phyloP scores from a whole-genome alignment of 2,888 invertebrate species.

The Chaetogeoica ovagalla region DNA sequence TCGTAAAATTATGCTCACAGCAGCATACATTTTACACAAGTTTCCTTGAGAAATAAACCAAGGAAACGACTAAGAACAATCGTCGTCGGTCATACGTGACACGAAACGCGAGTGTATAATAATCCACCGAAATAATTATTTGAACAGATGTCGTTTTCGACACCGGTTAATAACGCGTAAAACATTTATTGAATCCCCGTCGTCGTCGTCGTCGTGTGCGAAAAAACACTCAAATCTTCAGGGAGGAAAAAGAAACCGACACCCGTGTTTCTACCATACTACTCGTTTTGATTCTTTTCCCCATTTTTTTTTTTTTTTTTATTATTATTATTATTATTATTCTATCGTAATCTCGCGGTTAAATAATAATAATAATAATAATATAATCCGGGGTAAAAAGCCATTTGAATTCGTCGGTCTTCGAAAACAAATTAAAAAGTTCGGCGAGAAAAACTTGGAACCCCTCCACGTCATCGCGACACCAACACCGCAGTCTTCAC shows the following conservation, averaged over 20 bases:
- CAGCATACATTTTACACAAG: no score
- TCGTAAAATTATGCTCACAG: no score
- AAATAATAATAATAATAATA: constrained; percentile 16
- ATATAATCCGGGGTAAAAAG: constrained; percentile 32
- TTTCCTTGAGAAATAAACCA: no score
- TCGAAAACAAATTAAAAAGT: constrained; percentile 52
- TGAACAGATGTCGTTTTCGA: not conserved
- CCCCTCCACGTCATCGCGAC: not conserved
- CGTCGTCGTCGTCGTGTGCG: not conserved
- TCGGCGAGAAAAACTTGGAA: constrained; percentile 33
- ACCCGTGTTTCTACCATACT: constrained; percentile 14
- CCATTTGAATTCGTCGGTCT: constrained; percentile 40
- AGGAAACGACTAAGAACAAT: no score
- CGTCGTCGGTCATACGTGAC: no score
- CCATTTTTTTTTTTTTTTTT: not conserved
- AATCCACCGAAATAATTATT: no score
- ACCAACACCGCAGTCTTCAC: not conserved
- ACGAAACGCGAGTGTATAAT: no score
- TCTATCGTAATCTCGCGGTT: constrained; percentile 19
- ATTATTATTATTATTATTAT: no score
- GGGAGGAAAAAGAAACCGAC: no score
- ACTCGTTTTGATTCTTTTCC: not conserved
- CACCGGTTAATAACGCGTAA: no score
- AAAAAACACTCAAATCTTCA: constrained; percentile 20
- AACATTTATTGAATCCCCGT: constrained; percentile 16